phyloP scores from a whole-genome alignment of 2,113 vertebrate species.

The Petaurus breviceps region DNA sequence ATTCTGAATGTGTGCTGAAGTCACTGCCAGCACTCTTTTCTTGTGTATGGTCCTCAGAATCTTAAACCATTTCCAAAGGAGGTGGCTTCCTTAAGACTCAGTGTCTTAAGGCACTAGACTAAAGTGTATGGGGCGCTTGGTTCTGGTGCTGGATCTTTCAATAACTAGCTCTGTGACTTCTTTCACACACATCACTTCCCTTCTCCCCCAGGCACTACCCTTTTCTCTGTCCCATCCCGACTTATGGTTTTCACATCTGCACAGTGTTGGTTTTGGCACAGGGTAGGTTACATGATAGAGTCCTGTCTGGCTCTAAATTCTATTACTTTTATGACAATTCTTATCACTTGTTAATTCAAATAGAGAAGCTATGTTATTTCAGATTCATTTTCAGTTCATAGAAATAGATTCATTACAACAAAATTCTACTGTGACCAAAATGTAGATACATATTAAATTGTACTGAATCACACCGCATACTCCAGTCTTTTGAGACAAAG shows the following conservation, averaged over 20 bases:
- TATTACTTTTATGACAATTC: neutral
- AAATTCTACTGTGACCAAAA: neutral
- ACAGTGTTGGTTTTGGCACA: neutral
- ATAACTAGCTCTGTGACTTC: neutral
- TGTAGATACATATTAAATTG: neutral
- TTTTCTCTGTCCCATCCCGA: neutral
- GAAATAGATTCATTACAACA: neutral
- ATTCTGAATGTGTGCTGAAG: neutral
- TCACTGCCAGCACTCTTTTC: neutral
- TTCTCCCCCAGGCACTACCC: accelerated
- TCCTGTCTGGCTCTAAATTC: neutral
- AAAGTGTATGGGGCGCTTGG: neutral
- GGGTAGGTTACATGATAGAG: neutral
- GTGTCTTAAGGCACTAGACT: neutral
- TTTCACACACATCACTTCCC: no score
- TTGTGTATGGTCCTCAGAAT: neutral
- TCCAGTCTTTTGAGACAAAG: neutral
- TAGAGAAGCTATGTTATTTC: neutral
- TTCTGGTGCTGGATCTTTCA: neutral
- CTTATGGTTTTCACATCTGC: neutral
- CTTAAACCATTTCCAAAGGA: neutral
- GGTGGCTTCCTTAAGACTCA: neutral
- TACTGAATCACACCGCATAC: neutral
- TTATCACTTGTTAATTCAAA: neutral
- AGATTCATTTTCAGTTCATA: neutral